Conservation (phyloP, 1,140 invertebrate genomes). For the Caerostris extrusa region DNA sequence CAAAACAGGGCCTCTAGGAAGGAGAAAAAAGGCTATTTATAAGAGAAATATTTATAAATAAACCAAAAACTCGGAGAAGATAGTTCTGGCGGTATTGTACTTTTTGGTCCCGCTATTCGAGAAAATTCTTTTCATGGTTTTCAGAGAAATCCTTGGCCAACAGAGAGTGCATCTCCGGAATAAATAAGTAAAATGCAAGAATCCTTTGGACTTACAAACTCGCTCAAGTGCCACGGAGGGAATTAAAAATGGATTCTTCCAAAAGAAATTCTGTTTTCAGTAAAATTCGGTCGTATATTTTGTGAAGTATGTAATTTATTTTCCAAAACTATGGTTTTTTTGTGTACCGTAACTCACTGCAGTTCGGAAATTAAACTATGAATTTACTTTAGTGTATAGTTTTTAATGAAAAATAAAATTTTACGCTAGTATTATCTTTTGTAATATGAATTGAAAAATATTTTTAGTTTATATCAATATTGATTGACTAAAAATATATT, state of each 20-base stretch:
- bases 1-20: not conserved
- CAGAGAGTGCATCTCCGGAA: not conserved
- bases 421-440: no score
- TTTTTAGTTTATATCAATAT: no score
- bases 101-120: not conserved
- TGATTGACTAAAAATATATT: no score
- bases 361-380: no score
- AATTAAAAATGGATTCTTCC: constrained; percentile 20
- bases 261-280: not conserved
- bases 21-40: not conserved
- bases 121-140: not conserved
- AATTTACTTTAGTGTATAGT: no score
- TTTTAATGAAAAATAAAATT: no score
- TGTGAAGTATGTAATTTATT: no score
- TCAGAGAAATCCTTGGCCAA: not conserved
- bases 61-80: not conserved
- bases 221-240: not conserved
- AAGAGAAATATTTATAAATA: constrained; percentile 14
- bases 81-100: not conserved
- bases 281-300: no score
- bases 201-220: not conserved
- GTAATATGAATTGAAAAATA: no score
- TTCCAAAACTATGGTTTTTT: no score
- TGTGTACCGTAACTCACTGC: no score
- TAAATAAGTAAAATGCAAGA: not conserved